Evolutionary conservation across 2,888 invertebrate species (phyloP), one percentile per base, ranked within the genome.

Genomic region (Therioaphis trifolii): DNA sequence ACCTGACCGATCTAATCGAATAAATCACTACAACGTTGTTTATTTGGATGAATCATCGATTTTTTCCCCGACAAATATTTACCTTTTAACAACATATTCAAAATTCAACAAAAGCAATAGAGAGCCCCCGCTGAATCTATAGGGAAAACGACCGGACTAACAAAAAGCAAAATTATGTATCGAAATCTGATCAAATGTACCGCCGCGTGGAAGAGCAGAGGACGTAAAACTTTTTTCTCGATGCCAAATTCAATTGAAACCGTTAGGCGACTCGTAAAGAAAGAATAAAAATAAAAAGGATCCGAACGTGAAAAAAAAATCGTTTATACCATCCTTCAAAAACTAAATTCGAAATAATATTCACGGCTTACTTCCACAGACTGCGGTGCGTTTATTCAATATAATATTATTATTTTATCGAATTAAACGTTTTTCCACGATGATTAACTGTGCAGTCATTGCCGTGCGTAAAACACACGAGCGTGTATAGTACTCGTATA

Each of bases 11-110:
- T 61, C 49, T 66, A 52, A 77, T 35, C 21, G 66, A 78, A 78
- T 68, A 24, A 52, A 78, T 52, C 66, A 78, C 24, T 5, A 49
- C 14, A 18, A 24, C 21, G 29, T 40, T 35, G 35, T 35, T 24
- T 66, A 63, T 77, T 35, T 15, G 29, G 0, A 78, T 52, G 66
- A 68, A 66, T 78, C 52, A 52, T 49, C 21, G 66, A 35, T 29
- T 66, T 66, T 24, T n/a, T 14, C 14, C 15, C 18, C 2, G 35
- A 29, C 7, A 61, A n/a, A 46, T 46, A n/a, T 76, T 27, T 63
- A 21, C 29, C 4, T 21, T 24, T 4, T 1, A 5, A 24, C 24
- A 66, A 55, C 11, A 74, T 61, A n/a, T 61, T 61, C 55, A 40
- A 74, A n/a, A 46, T 61, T 14, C n/a, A 27, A 27, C 11, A 43